Evolutionary conservation across 2,797 vertebrate species (phyloP), one percentile per base, ranked within the genome.

Genomic region (Rhodeus uyekii): DNA sequence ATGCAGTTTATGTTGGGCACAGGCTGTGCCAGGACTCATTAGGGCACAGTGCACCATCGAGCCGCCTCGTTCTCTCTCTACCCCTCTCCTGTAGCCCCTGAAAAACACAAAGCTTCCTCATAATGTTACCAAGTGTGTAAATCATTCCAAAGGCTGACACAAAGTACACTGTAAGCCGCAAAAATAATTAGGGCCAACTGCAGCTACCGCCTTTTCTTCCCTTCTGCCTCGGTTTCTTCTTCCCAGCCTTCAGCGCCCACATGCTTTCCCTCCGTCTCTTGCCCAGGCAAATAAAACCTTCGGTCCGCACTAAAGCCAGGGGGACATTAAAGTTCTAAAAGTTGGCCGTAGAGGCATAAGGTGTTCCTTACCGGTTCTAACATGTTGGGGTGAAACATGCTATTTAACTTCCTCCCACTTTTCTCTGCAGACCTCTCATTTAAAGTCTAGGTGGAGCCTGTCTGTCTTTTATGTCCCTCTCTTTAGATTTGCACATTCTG

Each of bases 101-200:
- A 76, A 83, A 78, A 86, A 85, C 80, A 81, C 61, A 80, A 63
- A 61, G 80, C 71, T 79, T 83, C 81, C 79, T 83, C 61, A 73
- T 88, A 82, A 88, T 82, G 83, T 86, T 86, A 77, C 74, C 27
- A 65, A 88, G 80, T 76, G 82, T 82, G 86, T 85, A 85, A 84
- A 85, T 84, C 86, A 86, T 82, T 83, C 83, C 65, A 76, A 78
- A 87, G 65, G 38, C 80, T 67, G 53, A 84, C 83, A 77, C 61
- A 85, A 84, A 84, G 82, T 84, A 84, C 75, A 82, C 85, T 86
- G 82, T 83, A 82, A 88, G 81, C 82, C 87, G 24, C 87, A 84
- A 46, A 85, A 84, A 84, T 85, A 84, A 87, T 83, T 82, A 79
- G 27, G 71, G 74, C 83, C 83, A 78, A 84, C 82, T 84, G 78